phyloP scores from a whole-genome alignment of 2,888 invertebrate genomes.

The Megalurothrips usitatus region DNA sequence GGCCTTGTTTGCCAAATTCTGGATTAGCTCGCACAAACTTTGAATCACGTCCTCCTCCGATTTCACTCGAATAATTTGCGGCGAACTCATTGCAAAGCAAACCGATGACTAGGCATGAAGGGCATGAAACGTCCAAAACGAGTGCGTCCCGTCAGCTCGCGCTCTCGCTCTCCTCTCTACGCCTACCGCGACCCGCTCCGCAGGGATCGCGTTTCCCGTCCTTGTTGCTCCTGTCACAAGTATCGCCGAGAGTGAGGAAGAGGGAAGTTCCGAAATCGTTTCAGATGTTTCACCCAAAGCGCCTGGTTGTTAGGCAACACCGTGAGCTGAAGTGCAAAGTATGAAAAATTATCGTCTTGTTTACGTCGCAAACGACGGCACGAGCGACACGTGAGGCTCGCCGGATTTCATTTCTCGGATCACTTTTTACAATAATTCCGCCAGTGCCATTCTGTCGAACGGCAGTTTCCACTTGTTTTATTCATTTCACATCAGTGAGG shows the following conservation, averaged over 20 bases:
- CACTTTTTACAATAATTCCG: no score
- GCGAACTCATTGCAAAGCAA: background rate
- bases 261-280: background rate
- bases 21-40: constrained; percentile 58
- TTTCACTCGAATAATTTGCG: background rate
- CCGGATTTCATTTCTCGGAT: background rate
- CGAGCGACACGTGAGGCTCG: background rate
- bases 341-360: background rate
- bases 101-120: constrained; percentile 18
- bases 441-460: no score
- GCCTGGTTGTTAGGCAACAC: no score
- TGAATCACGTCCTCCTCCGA: constrained; percentile 55
- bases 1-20: constrained; percentile 61
- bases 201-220: background rate
- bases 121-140: background rate
- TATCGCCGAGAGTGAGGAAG: background rate
- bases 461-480: background rate
- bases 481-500: background rate
- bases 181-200: background rate
- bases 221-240: background rate
- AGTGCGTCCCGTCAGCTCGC: background rate
- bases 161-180: background rate
- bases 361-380: background rate
- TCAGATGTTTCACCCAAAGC: background rate
- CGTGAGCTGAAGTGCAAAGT: no score